Percentiles rank a stretch among this genome's conserved stretches.
These are phyloP conservation scores for Bos taurus DNA, from an alignment of 2,113 vertebrate species.

Conservation along the genomic window DNA sequence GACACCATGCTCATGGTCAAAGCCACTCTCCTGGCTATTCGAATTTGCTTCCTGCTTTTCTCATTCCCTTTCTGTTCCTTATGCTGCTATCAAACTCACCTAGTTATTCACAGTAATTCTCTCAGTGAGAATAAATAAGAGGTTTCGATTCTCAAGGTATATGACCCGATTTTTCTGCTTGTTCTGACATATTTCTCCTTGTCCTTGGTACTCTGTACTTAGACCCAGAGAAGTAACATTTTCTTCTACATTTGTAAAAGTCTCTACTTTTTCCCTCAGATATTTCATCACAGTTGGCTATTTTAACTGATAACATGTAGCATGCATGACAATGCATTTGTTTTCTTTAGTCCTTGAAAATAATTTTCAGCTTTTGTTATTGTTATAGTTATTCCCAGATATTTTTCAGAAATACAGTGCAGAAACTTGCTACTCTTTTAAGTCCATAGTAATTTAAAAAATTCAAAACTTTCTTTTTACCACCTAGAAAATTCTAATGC, in stretches of 20 bases:
- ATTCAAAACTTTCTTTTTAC: neutral
- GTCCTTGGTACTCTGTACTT: neutral
- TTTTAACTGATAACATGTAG: neutral
- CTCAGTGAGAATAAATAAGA: neutral
- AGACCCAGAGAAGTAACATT: slow-evolving; percentile 9
- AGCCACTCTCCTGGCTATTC: neutral
- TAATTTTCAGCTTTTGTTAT: neutral
- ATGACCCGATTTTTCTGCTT: neutral
- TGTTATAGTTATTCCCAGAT: neutral
- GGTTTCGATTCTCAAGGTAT: neutral
- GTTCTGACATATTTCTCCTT: neutral
- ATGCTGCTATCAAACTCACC: neutral
- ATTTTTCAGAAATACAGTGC: neutral
- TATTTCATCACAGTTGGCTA: neutral
- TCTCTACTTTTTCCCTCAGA: neutral
- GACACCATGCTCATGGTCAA: neutral
- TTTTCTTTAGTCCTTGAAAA: slow-evolving; percentile 2
- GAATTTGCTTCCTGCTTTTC: neutral
- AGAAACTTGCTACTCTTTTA: neutral
- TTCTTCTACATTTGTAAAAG: neutral
- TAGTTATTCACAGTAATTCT: neutral
- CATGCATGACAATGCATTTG: neutral
- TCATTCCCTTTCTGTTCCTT: neutral
- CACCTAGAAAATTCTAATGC: neutral
- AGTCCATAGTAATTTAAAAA: neutral